phyloP scores from a whole-genome alignment of 64 coral and sea anemone species.

The Stichodactyla mertensii region DNA sequence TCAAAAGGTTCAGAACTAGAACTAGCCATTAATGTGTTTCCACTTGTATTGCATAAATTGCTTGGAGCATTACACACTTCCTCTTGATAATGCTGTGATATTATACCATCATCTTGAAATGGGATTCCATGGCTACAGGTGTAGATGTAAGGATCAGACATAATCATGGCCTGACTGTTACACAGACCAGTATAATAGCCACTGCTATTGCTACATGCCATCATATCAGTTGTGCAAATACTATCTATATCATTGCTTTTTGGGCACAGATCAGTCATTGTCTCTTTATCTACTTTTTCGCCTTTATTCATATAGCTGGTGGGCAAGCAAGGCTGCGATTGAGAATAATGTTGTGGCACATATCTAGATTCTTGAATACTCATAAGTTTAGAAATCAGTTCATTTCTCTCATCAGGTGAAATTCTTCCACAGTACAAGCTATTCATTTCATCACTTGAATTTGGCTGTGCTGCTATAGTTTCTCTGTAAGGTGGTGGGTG shows the following conservation, averaged over 20 bases:
- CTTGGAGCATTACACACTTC: neutral
- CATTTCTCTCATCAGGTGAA: constrained; percentile 26
- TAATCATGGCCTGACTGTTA: constrained; percentile 7
- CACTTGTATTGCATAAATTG: neutral
- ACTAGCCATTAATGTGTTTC: neutral
- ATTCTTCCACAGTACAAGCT: constrained; percentile 16
- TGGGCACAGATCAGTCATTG: constrained; percentile 41
- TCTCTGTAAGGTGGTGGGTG: constrained; percentile 95
- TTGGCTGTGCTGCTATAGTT: constrained; percentile 17
- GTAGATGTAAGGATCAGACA: constrained; percentile 2
- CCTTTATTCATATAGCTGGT: neutral
- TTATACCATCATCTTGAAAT: neutral
- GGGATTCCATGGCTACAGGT: neutral
- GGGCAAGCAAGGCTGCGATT: constrained; percentile 7
- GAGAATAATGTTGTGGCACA: neutral
- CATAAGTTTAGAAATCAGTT: neutral
- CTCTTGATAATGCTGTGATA: neutral
- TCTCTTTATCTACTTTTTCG: neutral
- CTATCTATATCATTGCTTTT: constrained; percentile 15
- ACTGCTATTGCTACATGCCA: neutral
- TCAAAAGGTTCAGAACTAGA: neutral
- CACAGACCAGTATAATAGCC: constrained; percentile 2
- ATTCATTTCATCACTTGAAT: constrained; percentile 4
- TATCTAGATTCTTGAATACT: neutral
- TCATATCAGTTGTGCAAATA: neutral